Evolutionary conservation across 1,140 invertebrate genomes (phyloP).

Genomic region (Drosophila athabasca): DNA sequence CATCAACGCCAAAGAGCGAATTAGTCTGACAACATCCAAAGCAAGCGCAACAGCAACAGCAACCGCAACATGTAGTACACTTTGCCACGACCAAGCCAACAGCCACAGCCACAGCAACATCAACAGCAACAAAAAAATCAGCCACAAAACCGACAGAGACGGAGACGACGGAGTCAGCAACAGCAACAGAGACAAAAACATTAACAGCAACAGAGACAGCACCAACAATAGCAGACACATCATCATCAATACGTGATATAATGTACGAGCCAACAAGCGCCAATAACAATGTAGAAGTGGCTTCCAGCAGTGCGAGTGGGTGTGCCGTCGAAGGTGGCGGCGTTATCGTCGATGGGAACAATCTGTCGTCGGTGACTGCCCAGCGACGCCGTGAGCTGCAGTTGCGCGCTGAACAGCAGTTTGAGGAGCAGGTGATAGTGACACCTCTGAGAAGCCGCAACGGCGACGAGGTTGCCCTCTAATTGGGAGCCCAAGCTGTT

Average conservation of each 20-base stretch:
- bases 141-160: slow-evolving; percentile 32
- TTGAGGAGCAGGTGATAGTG: slow-evolving; percentile 68
- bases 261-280: slow-evolving; percentile 61
- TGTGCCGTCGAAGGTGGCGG: slow-evolving; percentile 12
- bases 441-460: slow-evolving; percentile 58
- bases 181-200: slow-evolving; percentile 29
- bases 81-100: slow-evolving; percentile 53
- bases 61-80: slow-evolving; percentile 60
- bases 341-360: slow-evolving; percentile 34
- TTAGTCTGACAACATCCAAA: slow-evolving; percentile 76
- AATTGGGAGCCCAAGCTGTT: slow-evolving; percentile 47
- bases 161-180: slow-evolving; percentile 26
- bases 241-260: slow-evolving; percentile 69
- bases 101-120: slow-evolving; percentile 19
- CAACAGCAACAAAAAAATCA: slow-evolving; percentile 12
- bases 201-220: slow-evolving; percentile 20
- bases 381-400: slow-evolving; percentile 71
- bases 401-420: slow-evolving; percentile 67
- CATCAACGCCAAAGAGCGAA: slow-evolving; percentile 65
- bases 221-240: slow-evolving; percentile 28
- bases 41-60: slow-evolving; percentile 34
- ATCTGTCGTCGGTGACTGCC: slow-evolving; percentile 63
- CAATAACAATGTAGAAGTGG: slow-evolving; percentile 52
- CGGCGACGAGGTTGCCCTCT: slow-evolving; percentile 76
- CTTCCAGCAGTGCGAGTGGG: slow-evolving; percentile 50